Evolutionary conservation across 2,888 invertebrate species (phyloP).

Genomic region (Chironomus tentans): DNA sequence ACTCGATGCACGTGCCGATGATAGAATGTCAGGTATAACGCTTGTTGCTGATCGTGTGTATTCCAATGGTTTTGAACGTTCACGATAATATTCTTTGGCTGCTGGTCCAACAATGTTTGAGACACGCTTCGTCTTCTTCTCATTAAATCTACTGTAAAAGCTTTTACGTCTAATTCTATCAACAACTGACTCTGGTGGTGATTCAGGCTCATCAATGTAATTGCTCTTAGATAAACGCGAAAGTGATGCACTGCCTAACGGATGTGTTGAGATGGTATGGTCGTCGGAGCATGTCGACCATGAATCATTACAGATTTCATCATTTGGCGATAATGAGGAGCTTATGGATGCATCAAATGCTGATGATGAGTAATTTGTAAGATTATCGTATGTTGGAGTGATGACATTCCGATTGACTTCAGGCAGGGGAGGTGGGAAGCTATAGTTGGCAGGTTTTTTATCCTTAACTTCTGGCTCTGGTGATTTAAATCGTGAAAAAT

Average conservation of each 20-base stretch:
- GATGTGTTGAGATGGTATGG: conserved; percentile 35
- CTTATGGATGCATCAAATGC: conserved; percentile 42
- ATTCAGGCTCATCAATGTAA: conserved; percentile 36
- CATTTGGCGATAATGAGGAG: conserved; percentile 48
- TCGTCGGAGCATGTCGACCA: conserved; percentile 58
- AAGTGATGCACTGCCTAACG: conserved; percentile 32
- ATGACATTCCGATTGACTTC: conserved; percentile 27
- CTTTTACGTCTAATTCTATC: conserved; percentile 82
- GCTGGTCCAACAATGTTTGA: conserved; percentile 55
- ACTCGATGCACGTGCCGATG: not conserved
- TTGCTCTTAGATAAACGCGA: conserved; percentile 43
- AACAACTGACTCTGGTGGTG: conserved; percentile 63
- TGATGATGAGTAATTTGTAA: conserved; percentile 40
- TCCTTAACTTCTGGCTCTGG: conserved; percentile 29
- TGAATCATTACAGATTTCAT: conserved; percentile 51
- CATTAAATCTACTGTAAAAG: conserved; percentile 82
- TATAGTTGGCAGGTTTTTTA: conserved; percentile 26
- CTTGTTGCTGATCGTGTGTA: conserved; percentile 25
- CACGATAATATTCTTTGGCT: conserved; percentile 47
- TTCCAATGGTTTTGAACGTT: conserved; percentile 29
- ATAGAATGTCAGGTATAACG: conserved; percentile 16
- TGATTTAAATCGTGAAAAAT: conserved; percentile 48
- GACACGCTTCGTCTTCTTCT: conserved; percentile 63
- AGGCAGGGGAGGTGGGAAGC: conserved; percentile 28
- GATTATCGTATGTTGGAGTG: conserved; percentile 39